These are phyloP conservation scores for Chlorops oryzae DNA, from an alignment of 1,140 invertebrate genomes.

Conservation along the genomic window DNA sequence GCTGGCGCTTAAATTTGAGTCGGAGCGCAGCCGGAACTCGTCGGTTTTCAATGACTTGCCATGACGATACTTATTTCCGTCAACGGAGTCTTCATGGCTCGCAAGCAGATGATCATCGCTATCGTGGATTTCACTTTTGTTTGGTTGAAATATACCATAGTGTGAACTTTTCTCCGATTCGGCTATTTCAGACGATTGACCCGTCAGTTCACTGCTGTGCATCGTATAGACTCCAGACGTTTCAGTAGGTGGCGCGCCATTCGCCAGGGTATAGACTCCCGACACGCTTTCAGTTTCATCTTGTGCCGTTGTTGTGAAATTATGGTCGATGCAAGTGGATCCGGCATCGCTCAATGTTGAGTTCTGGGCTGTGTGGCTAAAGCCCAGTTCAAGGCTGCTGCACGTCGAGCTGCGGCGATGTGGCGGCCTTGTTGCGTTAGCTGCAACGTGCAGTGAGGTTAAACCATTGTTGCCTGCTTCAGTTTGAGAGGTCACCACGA, in stretches of 20 bases:
- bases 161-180: conserved; percentile 49
- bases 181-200: conserved; percentile 43
- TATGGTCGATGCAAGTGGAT: conserved; percentile 50
- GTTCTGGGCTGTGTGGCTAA: conserved; percentile 76
- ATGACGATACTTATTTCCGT: conserved; percentile 11
- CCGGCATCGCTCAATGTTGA: conserved; percentile 63
- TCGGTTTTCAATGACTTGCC: conserved; percentile 19
- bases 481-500: conserved; percentile 59
- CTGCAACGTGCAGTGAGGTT: conserved; percentile 49
- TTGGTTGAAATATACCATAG: conserved; percentile 51
- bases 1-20: conserved; percentile 67
- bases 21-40: conserved; percentile 59
- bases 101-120: conserved; percentile 15
- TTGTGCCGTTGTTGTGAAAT: conserved; percentile 42
- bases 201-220: conserved; percentile 61
- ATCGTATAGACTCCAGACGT: conserved; percentile 73
- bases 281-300: conserved; percentile 51
- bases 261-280: conserved; percentile 50
- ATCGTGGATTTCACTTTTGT: conserved; percentile 20
- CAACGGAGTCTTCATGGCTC: conserved; percentile 17
- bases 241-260: conserved; percentile 60
- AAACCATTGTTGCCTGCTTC: conserved; percentile 45
- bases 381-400: conserved; percentile 71
- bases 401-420: conserved; percentile 59
- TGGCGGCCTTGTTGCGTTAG: conserved; percentile 8